Evolutionary conservation across 2,113 vertebrate genomes (phyloP).

Genomic region (Ceyx margarethae): DNA sequence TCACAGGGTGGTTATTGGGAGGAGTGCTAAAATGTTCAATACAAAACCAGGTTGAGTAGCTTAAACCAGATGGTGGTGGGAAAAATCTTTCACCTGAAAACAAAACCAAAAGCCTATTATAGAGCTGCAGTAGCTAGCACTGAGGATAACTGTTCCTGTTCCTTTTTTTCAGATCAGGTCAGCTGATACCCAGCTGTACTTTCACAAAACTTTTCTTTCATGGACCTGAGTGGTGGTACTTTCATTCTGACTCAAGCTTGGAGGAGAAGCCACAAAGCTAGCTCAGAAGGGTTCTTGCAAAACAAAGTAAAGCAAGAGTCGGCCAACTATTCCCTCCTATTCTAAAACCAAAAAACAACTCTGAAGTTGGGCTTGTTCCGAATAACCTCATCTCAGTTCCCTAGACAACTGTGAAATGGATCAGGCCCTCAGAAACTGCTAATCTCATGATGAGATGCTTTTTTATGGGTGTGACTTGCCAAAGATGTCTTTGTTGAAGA

Average conservation of each 20-base stretch:
- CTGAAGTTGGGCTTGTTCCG: background rate
- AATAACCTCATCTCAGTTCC: background rate
- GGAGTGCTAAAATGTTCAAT: constrained; percentile 89
- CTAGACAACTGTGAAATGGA: background rate
- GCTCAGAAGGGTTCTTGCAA: background rate
- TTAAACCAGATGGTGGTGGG: constrained; percentile 93
- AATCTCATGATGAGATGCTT: background rate
- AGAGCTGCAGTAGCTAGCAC: background rate
- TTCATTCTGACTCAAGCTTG: background rate
- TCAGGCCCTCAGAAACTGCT: background rate
- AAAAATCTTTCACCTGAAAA: constrained; percentile 93
- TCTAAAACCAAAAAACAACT: background rate
- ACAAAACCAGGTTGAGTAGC: constrained; percentile 96
- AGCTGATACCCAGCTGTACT: background rate
- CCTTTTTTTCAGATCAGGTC: background rate
- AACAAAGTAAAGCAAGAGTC: background rate
- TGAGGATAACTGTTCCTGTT: background rate
- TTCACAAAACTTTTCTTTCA: background rate
- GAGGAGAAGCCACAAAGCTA: background rate
- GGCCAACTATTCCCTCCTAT: background rate
- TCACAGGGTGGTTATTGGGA: constrained; percentile 87
- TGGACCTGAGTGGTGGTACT: background rate
- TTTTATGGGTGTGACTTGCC: background rate
- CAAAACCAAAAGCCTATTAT: background rate
- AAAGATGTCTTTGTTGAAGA: background rate